phyloP scores from a whole-genome alignment of 2,113 vertebrate genomes.

The Mastomys natalensis region DNA sequence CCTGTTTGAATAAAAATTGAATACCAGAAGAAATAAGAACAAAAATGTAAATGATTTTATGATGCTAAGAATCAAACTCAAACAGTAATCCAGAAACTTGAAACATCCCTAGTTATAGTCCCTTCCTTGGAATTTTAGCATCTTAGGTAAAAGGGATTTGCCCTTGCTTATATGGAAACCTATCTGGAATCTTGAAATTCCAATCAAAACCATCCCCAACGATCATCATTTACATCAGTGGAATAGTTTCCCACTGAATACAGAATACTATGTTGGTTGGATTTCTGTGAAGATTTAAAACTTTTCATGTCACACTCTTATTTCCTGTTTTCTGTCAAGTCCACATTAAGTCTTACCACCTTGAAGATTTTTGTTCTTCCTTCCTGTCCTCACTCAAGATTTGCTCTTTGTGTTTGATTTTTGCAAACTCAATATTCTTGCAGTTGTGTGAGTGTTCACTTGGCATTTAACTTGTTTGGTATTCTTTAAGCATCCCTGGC shows the following conservation, averaged over 20 bases:
- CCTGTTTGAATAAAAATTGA: conserved; percentile 17
- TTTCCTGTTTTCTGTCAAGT: neutral
- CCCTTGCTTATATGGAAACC: neutral
- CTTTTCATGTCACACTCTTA: neutral
- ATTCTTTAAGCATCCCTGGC: neutral
- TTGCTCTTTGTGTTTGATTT: neutral
- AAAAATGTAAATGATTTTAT: neutral
- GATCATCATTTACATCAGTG: neutral
- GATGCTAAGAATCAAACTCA: neutral
- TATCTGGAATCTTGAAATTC: neutral
- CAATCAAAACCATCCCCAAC: neutral
- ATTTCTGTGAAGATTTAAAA: neutral
- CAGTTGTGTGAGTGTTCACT: neutral
- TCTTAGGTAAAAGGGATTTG: neutral
- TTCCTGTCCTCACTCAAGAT: neutral
- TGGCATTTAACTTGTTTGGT: neutral
- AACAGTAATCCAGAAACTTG: neutral
- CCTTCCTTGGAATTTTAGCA: neutral
- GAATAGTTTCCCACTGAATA: neutral
- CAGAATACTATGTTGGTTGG: neutral
- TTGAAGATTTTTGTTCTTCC: neutral
- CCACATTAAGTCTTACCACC: neutral
- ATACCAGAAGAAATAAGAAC: neutral
- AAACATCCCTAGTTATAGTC: neutral
- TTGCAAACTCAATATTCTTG: neutral